These are phyloP conservation scores for Ellobius talpinus DNA, from an alignment of 2,113 vertebrate genomes.

Conservation along the genomic window DNA sequence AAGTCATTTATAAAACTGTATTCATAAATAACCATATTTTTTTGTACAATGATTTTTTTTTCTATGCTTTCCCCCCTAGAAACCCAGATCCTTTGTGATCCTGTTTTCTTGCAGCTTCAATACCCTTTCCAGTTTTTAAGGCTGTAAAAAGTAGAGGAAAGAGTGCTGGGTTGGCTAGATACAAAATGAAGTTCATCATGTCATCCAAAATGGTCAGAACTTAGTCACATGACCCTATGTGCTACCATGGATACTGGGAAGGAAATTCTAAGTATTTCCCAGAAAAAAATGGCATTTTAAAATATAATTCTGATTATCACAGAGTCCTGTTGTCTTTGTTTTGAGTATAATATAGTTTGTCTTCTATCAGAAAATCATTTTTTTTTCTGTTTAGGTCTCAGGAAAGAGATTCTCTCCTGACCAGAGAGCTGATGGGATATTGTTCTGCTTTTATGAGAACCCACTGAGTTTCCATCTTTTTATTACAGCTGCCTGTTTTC, in stretches of 20 bases:
- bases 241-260: neutral
- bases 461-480: neutral
- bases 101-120: neutral
- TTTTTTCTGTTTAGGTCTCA: neutral
- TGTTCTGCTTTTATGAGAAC: neutral
- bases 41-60: neutral
- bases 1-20: neutral
- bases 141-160: neutral
- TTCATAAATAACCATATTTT: neutral
- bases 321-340: neutral
- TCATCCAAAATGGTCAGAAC: neutral
- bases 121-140: neutral
- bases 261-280: neutral
- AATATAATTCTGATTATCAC: neutral
- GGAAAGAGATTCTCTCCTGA: too few relatives aligned
- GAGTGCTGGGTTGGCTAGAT: neutral
- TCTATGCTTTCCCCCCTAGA: neutral
- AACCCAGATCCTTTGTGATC: neutral
- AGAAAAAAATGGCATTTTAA: neutral
- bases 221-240: neutral
- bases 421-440: too few relatives aligned
- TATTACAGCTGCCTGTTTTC: neutral
- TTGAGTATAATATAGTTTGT: neutral
- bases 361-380: slow-evolving; percentile 3
- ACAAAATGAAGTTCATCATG: neutral